A percentile compares a stretch with the other conserved stretches of the same genome.
Evolutionary conservation across 2,888 invertebrate species (phyloP).

Genomic region (Strigamia transsilvanica): DNA sequence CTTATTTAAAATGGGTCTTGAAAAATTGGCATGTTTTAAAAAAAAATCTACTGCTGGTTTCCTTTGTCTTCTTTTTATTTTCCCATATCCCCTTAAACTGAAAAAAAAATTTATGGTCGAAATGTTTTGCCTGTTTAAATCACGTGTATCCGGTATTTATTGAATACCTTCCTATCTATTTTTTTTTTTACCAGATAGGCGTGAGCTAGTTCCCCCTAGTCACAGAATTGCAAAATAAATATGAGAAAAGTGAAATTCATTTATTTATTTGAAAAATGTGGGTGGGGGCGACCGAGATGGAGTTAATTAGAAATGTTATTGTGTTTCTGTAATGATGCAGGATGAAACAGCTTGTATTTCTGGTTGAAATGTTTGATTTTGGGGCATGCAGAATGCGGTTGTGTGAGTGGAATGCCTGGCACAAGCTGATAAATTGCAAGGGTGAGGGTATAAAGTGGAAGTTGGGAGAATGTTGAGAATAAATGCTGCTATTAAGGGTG

Average conservation of each 20-base stretch:
- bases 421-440: slow-evolving; percentile 44
- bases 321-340: slow-evolving; percentile 32
- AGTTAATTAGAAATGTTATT: slow-evolving; percentile 21
- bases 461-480: slow-evolving; percentile 49
- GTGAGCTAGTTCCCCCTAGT: background rate
- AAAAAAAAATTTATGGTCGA: slow-evolving; percentile 2
- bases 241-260: background rate
- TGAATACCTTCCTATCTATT: no score
- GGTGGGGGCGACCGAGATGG: background rate
- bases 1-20: slow-evolving; percentile 11
- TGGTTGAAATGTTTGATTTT: slow-evolving; percentile 49
- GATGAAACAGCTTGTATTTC: slow-evolving; percentile 39
- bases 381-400: slow-evolving; percentile 45
- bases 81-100: background rate
- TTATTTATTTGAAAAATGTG: background rate
- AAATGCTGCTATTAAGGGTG: slow-evolving; percentile 43
- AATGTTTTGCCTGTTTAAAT: background rate
- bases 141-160: background rate
- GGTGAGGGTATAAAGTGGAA: slow-evolving; percentile 44
- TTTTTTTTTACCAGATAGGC: background rate
- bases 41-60: background rate
- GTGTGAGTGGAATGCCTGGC: slow-evolving; percentile 45
- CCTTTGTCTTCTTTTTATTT: background rate
- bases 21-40: background rate
- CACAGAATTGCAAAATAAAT: background rate